Evolutionary conservation across 2,113 vertebrate genomes (phyloP), one percentile per base, ranked within the genome.

Genomic region (Cottus gobio): DNA sequence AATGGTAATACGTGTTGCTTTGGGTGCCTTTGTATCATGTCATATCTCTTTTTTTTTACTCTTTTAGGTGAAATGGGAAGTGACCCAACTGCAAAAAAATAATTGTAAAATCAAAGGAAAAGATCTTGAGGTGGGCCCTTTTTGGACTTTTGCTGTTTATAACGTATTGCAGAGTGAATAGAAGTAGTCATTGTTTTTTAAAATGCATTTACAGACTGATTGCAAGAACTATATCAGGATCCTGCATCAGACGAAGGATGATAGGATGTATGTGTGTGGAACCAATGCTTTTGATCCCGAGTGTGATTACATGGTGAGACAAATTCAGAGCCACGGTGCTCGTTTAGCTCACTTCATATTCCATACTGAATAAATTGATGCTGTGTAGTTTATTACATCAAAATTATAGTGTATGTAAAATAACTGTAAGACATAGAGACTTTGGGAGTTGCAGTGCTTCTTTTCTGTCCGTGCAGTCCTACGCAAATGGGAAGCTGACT

Each of bases 191-290:
- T 22, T 62, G 4, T 20, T 50, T 77, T 50, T 87, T 58, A 16
- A 62, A 61, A 71, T 77, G 9, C 6, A 24, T 86, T 68, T 82
- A 56, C 86, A 96, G 96, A 89, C 56, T 0, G 92, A 95, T 4
- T 96, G 95, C 75, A 92, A 91, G 83, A 96, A 96, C 84, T 96
- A 96, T 44, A 95, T 96, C 70, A 91, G 94, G 56, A 71, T 93
- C 65, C 86, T 96, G 31, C 95, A 95, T 48, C 84, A 90, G 71
- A 89, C 87, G 77, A 80, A 85, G 4, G 83, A 95, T 57, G 86
- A 87, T 4, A 82, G 52, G 57, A 90, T 95, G 54, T 95, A 95
- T 52, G 93, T 95, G 39, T 96, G 95, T 86, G 95, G 95, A 74
- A 96, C 96, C 69, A 92, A 95, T 4, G 95, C 96, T 0, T 96